Percentiles rank a stretch among this genome's conserved stretches.
These are phyloP conservation scores for Ichneumon xanthorius DNA, from an alignment of 2,888 invertebrate species.

Conservation along the genomic window DNA sequence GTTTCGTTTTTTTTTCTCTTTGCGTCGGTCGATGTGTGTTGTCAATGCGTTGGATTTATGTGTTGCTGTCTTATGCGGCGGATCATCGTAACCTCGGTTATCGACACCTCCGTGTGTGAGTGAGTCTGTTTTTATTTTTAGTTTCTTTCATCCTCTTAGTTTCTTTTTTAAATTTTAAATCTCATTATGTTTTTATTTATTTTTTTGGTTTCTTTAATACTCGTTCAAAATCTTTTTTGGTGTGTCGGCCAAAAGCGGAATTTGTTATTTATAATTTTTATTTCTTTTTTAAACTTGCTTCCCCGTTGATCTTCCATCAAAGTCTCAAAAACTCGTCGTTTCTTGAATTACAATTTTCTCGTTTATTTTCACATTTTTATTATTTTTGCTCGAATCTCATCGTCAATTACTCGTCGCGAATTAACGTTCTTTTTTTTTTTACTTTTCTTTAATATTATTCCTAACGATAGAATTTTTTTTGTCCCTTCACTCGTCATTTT, in stretches of 20 bases:
- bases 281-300: conserved; percentile 38
- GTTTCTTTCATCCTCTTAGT: conserved; percentile 60
- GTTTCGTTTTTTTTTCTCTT: conserved; percentile 34
- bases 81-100: conserved; percentile 65
- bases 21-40: conserved; percentile 37
- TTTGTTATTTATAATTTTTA: conserved; percentile 74
- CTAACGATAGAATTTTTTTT: conserved; percentile 61
- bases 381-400: conserved; percentile 63
- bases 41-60: conserved; percentile 58
- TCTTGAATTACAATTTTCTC: conserved; percentile 70
- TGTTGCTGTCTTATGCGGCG: conserved; percentile 62
- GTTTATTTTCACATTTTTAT: conserved; percentile 65
- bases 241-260: conserved; percentile 80
- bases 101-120: conserved; percentile 68
- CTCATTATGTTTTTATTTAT: conserved; percentile 24
- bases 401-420: conserved; percentile 55
- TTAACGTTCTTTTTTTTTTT: conserved; percentile 54
- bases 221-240: conserved; percentile 72
- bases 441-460: conserved; percentile 59
- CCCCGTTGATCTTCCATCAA: conserved; percentile 67
- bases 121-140: conserved; percentile 73
- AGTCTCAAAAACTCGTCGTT: conserved; percentile 61
- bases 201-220: conserved; percentile 53
- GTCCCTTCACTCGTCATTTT: conserved; percentile 71
- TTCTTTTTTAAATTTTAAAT: conserved; percentile 51